These are phyloP conservation scores for Bovichtus variegatus DNA, from an alignment of 2,797 vertebrate genomes.

Conservation along the genomic window DNA sequence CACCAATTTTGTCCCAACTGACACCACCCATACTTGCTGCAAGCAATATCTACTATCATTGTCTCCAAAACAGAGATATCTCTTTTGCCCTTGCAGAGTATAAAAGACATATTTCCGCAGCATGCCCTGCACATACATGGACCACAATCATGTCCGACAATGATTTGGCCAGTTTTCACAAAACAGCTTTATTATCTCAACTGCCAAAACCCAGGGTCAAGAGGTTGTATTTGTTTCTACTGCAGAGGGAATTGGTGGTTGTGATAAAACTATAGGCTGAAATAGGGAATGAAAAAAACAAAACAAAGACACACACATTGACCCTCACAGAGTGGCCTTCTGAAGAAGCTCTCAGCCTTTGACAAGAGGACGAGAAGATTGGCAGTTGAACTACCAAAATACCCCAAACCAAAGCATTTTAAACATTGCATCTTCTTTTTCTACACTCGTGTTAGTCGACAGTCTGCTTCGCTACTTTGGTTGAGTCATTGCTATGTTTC, in stretches of 20 bases:
- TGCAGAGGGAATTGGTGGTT: neutral
- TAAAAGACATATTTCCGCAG: conserved; percentile 7
- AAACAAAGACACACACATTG: conserved; percentile 5
- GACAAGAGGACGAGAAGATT: too few species aligned
- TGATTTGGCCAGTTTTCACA: neutral
- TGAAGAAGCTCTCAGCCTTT: too few species aligned
- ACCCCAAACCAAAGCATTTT: too few species aligned
- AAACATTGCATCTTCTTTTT: too few species aligned
- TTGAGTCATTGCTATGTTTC: too few species aligned
- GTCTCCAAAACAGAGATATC: conserved; percentile 23
- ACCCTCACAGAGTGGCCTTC: too few species aligned
- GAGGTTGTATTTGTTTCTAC: neutral
- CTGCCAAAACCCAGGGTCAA: neutral
- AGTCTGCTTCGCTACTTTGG: too few species aligned
- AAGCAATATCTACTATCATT: conserved; percentile 47
- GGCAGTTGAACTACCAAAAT: too few species aligned
- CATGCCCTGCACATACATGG: neutral
- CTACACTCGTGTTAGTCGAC: too few species aligned
- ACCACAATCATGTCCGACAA: neutral
- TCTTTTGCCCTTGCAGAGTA: conserved; percentile 4
- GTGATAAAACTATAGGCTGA: neutral
- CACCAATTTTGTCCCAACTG: conserved; percentile 59
- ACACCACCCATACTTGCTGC: conserved; percentile 53
- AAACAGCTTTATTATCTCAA: neutral
- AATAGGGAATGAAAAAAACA: neutral